These are phyloP conservation scores for Bubalus kerabau DNA, from an alignment of 2,113 vertebrate genomes.

Conservation along the genomic window DNA sequence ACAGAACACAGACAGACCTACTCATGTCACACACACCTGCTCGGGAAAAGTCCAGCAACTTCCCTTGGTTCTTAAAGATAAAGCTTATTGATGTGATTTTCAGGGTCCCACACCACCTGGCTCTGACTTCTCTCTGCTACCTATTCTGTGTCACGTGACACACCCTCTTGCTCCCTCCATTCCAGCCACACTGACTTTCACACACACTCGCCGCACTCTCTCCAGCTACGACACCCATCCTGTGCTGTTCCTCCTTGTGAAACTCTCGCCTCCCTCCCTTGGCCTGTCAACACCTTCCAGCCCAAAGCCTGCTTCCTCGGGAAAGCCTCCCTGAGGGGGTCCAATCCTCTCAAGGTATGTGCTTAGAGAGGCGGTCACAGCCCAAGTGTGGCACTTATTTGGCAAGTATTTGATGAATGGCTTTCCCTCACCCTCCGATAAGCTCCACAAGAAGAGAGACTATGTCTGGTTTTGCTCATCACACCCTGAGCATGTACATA, in stretches of 20 bases:
- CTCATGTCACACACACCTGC: too few species aligned
- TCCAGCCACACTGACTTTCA: not conserved
- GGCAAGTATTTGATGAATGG: not conserved
- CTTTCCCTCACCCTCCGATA: not conserved
- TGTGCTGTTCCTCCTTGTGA: not conserved
- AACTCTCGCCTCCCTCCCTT: not conserved
- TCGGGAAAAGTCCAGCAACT: not conserved
- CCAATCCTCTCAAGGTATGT: accelerated
- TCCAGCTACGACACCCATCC: accelerated
- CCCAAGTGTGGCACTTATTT: not conserved
- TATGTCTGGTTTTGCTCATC: not conserved
- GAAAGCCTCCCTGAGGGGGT: not conserved
- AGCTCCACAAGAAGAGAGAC: not conserved
- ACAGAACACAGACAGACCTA: not conserved
- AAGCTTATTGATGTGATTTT: not conserved
- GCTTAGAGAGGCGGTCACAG: accelerated
- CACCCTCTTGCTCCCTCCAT: not conserved
- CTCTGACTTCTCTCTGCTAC: not conserved
- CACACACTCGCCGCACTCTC: accelerated
- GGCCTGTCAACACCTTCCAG: not conserved
- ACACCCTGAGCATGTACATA: accelerated
- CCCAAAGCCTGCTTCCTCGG: not conserved
- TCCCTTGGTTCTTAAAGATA: not conserved
- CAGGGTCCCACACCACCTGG: not conserved
- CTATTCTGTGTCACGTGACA: accelerated